Evolutionary conservation across 2,797 vertebrate genomes (phyloP), one percentile per base, ranked within the genome.

Genomic region (Heterohyrax brucei): DNA sequence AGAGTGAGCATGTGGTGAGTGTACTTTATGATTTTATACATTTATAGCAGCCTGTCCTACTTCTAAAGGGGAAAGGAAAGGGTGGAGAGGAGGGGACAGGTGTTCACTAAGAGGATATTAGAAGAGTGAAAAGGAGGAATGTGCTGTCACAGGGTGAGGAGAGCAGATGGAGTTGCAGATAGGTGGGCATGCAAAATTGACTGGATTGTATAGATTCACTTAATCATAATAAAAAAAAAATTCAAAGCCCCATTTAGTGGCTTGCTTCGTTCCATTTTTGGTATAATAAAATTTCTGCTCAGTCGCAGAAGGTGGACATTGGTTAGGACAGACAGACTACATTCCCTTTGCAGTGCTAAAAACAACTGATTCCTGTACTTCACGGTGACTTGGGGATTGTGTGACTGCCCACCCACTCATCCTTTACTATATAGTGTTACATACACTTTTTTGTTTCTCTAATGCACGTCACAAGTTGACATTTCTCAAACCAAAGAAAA

Each of bases 401-500:
- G 19, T 59, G 48, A 30, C 82, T 33, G 61, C 61, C 75, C 16
- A 90, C 19, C 26, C 59, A 68, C 26, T 77, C 80, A 30, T 53
- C 16, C 26, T 30, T 82, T 70, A 53, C 44, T 50, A 33, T 21
- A 46, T 13, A 48, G 39, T 0, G 0, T 21, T 66, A 50, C 39
- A 46, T 84, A 50, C 79, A 46, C 16, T 4, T 81, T 72, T 80
- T 13, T 33, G 30, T 82, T 66, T 94, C 75, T 66, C 56, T 94
- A 68, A 62, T 33, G 8, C 30, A 10, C 81, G 48, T 76, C 77
- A 26, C 22, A 75, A 83, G 79, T 21, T 82, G 89, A 70, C 81
- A 50, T 86, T 66, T 94, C 50, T 61, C 33, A 86, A 84, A 39
- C 89, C 73, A 96, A n/a, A 77, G 16, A 90, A 96, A 89, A 50